Conservation (phyloP, 2,888 invertebrate species). For the Tenthredo mesomela region DNA sequence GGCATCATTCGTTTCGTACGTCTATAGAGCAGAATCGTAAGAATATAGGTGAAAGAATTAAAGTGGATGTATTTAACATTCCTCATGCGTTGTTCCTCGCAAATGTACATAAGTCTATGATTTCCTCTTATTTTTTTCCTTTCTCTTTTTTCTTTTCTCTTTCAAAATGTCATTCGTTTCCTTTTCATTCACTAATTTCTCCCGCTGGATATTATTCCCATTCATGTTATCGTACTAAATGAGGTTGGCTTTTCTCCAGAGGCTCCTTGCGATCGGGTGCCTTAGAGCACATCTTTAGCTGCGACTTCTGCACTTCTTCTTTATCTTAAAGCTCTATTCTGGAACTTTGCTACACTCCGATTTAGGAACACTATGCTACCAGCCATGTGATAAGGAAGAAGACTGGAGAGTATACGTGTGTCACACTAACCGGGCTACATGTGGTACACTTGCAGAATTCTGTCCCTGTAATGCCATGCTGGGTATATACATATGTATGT, state of each 20-base stretch:
- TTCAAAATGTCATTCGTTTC: not conserved
- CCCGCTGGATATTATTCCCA: not conserved
- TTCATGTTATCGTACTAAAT: not conserved
- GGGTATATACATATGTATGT: not conserved
- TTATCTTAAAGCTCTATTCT: constrained; percentile 23
- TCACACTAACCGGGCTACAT: not conserved
- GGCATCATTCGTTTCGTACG: constrained; percentile 6
- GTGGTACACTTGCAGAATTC: not conserved
- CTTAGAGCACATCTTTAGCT: not conserved
- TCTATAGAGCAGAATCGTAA: not conserved
- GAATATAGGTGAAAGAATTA: not conserved
- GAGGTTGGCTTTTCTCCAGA: constrained; percentile 33
- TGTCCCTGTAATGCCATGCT: not conserved
- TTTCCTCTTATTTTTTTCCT: not conserved
- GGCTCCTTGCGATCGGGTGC: not conserved
- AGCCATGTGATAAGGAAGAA: constrained; percentile 2
- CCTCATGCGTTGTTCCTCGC: not conserved
- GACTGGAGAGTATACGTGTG: not conserved
- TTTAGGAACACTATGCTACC: not conserved
- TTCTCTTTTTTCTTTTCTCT: not conserved
- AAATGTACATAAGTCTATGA: no score
- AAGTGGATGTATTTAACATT: not conserved
- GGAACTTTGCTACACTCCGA: not conserved
- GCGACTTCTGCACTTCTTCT: constrained; percentile 15
- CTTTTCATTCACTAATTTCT: not conserved